phyloP scores from a whole-genome alignment of 2,113 vertebrate genomes.

The Cinclus cinclus region DNA sequence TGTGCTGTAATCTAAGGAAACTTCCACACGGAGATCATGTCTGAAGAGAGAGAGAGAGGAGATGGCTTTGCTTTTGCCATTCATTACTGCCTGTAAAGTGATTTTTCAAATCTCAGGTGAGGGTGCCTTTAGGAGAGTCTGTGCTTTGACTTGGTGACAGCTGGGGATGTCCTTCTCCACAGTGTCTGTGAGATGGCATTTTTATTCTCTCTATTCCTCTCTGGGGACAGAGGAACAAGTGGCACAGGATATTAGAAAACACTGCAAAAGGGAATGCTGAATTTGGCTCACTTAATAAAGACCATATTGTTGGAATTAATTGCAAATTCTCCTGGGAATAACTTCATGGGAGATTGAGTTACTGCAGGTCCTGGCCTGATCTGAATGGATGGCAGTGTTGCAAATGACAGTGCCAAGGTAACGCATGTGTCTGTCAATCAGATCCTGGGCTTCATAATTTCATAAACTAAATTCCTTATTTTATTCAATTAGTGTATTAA shows the following conservation, averaged over 20 bases:
- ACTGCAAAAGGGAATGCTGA: neutral
- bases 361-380: neutral
- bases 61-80: neutral
- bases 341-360: neutral
- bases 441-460: neutral
- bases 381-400: neutral
- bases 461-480: neutral
- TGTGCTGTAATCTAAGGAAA: neutral
- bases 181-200: neutral
- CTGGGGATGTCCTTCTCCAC: neutral
- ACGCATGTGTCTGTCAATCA: neutral
- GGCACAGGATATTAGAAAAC: neutral
- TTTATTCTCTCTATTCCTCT: neutral
- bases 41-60: neutral
- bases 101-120: neutral
- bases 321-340: neutral
- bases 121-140: neutral
- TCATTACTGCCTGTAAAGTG: neutral
- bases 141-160: neutral
- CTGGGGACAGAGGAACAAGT: neutral
- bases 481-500: neutral
- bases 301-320: neutral
- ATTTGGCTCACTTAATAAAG: slow-evolving; percentile 9
- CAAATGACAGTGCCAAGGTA: neutral
- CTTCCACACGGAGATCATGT: fast-evolving